Evolutionary conservation across 2,888 invertebrate species (phyloP), one percentile per base, ranked within the genome.

Genomic region (Mimumesa dahlbomi): DNA sequence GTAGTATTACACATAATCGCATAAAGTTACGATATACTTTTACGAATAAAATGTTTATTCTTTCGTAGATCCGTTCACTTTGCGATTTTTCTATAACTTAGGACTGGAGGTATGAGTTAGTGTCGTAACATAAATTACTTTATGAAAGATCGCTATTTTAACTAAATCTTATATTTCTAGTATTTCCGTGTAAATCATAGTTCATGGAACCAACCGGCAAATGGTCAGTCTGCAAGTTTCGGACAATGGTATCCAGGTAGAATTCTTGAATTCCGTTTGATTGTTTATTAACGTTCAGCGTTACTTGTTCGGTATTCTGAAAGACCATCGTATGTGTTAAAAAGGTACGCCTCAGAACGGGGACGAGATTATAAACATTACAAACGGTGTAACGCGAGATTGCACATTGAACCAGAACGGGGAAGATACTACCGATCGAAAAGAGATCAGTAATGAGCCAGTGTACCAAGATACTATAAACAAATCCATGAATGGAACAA

Each of bases 61-160:
- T 18, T n/a, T 72, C 73, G 56, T 77, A 90, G 94, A 94, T 83
- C 89, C 92, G 48, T 88, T 91, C 9, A 93, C 93, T 4, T 88
- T 94, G 67, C 91, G 93, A 64, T 93, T 92, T 85, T 94, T 93
- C 88, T 94, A 92, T 90, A 94, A 94, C 87, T 88, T 93, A 82
- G 94, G 94, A 79, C 89, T 93, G 75, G 93, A 94, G 68, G 87
- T 87, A 74, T 31, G 54, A 48, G 31, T 16, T 46, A 29, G 18
- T 4, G n/a, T 38, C 4, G 11, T 11, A 45, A 0, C 11, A 43
- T 62, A 58, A 42, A n/a, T 40, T 38, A 46, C 14, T 21, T 50
- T 1, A 42, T n/a, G 19, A n/a, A 40, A 29, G 14, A 19, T 7
- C 14, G n/a, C n/a, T 58, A 2, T n/a, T 21, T 21, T 18, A 21